These are phyloP conservation scores for Drosophila subsilvestris DNA, from an alignment of 2,888 invertebrate genomes.

Conservation along the genomic window DNA sequence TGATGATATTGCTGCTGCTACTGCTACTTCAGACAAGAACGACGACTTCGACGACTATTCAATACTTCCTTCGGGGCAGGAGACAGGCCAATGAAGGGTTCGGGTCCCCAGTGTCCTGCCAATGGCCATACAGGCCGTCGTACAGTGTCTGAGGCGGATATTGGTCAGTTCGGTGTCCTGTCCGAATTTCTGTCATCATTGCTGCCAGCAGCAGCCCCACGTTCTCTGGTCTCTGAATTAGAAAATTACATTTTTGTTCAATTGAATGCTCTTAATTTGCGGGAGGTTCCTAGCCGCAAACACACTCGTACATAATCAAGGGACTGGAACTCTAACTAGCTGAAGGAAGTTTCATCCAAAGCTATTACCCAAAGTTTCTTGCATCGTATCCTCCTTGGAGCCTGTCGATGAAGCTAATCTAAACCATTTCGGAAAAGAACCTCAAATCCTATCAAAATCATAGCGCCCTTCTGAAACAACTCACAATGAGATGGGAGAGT, in stretches of 20 bases:
- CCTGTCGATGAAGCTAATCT: no score
- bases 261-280: constrained; percentile 23
- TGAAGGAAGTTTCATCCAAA: no score
- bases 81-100: constrained; percentile 57
- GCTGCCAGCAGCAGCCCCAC: neutral
- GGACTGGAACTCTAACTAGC: neutral
- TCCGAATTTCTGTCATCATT: constrained; percentile 21
- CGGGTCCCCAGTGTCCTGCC: constrained; percentile 55
- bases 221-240: neutral
- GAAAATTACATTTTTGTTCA: constrained; percentile 26
- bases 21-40: neutral
- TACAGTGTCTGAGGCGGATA: constrained; percentile 38
- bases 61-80: constrained; percentile 43
- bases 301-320: neutral
- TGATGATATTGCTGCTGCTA: constrained; percentile 30
- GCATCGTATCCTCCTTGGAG: no score
- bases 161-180: constrained; percentile 41
- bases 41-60: constrained; percentile 38
- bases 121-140: constrained; percentile 40
- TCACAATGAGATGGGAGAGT: no score
- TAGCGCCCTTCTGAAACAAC: no score
- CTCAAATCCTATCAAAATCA: no score
- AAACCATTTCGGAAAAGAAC: no score
- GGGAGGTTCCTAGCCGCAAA: neutral
- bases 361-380: no score